Evolutionary conservation across 2,888 invertebrate species (phyloP), one percentile per base, ranked within the genome.

Genomic region (Eulithis prunata): DNA sequence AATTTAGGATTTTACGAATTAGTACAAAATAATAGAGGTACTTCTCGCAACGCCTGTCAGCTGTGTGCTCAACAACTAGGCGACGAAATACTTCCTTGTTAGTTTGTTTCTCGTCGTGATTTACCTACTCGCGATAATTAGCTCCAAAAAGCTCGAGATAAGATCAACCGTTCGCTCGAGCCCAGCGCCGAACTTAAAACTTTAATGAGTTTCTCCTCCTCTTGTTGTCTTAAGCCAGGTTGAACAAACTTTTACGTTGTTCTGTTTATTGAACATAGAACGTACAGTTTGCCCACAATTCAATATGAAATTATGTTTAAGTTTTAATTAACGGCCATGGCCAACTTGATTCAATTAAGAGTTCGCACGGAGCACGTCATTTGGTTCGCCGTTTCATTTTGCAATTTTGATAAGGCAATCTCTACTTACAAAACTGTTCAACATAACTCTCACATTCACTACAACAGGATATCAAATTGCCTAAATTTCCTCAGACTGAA

Each of bases 141-240:
- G 81, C 77, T 76, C 69, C 70, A 75, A 78, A 78, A 81, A 73
- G 76, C 78, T 70, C 64, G 75, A 78, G 82, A 72, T 84, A 86
- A 84, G 83, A 88, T 85, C 85, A 85, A 84, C 84, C 78, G 76
- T 79, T 76, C 70, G 75, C 77, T 72, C 77, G 76, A 71, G 74
- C 75, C 70, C 68, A 71, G 69, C 71, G 76, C 78, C 75, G 80
- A 87, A 84, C 87, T 87, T 89, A 88, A 90, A 91, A 91, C 86
- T 91, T 91, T 86, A 90, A 91, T 89, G 89, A 91, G 88, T 90
- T 90, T 89, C 76, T 79, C 83, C 83, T 84, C 85, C 78, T 83
- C 84, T 87, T 88, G 89, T 88, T 90, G 88, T 89, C 88, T 86
- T 84, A 82, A 84, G 78, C 79, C 79, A 82, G 82, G 80, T 87